A percentile compares a stretch with the other conserved stretches of the same genome.
These are phyloP conservation scores for Martes martes DNA, from an alignment of 2,113 vertebrate species.

Conservation along the genomic window DNA sequence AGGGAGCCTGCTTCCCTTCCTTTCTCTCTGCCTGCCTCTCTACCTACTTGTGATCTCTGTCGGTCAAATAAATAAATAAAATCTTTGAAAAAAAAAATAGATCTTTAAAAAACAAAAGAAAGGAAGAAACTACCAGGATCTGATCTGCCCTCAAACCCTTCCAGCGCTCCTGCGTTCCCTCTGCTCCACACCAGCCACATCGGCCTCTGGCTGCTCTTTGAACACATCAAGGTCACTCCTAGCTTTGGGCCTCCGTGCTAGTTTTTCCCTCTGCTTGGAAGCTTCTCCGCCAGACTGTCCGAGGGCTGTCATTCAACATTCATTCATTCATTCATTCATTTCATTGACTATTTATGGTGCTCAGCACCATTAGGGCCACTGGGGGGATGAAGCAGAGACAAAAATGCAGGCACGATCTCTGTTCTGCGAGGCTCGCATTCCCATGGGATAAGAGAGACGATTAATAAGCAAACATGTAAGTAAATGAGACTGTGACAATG, in stretches of 20 bases:
- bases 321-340: background rate
- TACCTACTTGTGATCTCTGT: no score
- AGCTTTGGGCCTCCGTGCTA: background rate
- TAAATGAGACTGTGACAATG: background rate
- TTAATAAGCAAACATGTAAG: background rate
- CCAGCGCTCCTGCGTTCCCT: background rate
- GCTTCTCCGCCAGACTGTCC: background rate
- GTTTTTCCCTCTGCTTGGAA: background rate
- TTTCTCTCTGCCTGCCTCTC: no score
- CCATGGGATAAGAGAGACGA: background rate
- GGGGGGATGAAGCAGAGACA: background rate
- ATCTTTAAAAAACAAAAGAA: no score
- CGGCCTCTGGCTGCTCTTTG: background rate
- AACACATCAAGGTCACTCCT: slow-evolving; percentile 22
- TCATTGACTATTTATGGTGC: background rate
- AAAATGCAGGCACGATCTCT: background rate
- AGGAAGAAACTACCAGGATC: background rate
- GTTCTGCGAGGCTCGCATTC: background rate
- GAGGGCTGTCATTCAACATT: background rate
- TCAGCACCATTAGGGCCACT: background rate
- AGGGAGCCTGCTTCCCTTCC: no score
- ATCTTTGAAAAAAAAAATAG: no score
- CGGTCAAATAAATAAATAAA: no score
- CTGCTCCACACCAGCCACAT: background rate
- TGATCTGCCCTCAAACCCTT: background rate